phyloP scores from a whole-genome alignment of 2,113 vertebrate genomes.

The Grus americana region DNA sequence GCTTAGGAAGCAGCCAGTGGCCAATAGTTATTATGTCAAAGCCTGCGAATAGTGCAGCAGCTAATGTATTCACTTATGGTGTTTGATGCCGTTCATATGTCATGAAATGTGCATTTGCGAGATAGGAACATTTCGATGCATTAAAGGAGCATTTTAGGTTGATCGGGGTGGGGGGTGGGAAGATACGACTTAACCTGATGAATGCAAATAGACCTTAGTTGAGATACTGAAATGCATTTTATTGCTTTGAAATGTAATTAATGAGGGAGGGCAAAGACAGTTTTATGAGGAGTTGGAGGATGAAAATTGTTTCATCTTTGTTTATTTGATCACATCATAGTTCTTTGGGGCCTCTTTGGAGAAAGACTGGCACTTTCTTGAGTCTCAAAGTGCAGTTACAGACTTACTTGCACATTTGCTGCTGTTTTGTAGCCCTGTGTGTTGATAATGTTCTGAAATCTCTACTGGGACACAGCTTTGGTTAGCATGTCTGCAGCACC shows the following conservation, averaged over 20 bases:
- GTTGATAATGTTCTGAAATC: not conserved
- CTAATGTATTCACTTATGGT: accelerated
- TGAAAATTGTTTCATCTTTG: not conserved
- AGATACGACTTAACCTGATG: not conserved
- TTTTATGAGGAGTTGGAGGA: not conserved
- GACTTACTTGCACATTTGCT: not conserved
- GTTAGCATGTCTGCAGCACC: not conserved
- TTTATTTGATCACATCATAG: not conserved
- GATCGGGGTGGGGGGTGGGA: not conserved
- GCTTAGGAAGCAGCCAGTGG: not conserved
- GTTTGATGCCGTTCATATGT: not conserved
- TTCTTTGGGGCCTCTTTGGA: not conserved
- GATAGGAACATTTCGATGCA: not conserved
- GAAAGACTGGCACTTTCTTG: not conserved
- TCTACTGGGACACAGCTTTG: not conserved
- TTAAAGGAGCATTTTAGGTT: not conserved
- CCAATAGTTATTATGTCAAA: not conserved
- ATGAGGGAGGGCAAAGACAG: not conserved
- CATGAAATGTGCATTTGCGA: not conserved
- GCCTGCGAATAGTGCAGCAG: not conserved
- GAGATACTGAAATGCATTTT: not conserved
- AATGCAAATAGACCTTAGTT: not conserved
- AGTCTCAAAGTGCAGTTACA: not conserved
- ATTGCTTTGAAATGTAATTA: not conserved
- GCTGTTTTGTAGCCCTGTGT: not conserved